A percentile compares a stretch with the other conserved stretches of the same genome.
Evolutionary conservation across 2,113 vertebrate genomes (phyloP).

Genomic region (Aythya baeri): DNA sequence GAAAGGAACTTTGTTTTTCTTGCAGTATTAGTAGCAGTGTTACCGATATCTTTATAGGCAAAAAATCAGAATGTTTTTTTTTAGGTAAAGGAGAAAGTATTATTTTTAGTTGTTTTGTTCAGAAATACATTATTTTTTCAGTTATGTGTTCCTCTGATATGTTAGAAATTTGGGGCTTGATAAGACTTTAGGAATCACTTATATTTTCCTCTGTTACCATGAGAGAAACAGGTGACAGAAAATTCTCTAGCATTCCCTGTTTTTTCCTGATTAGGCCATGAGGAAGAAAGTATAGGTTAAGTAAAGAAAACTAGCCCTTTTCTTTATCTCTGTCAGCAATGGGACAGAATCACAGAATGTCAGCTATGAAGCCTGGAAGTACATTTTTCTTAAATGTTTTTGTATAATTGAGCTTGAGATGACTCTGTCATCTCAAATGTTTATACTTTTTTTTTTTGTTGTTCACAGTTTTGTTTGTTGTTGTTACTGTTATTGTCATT

Average conservation of each 20-base stretch:
- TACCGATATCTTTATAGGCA: background rate
- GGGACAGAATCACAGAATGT: background rate
- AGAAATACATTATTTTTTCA: background rate
- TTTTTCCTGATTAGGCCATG: background rate
- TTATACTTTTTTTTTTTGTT: background rate
- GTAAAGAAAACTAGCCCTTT: background rate
- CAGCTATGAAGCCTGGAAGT: background rate
- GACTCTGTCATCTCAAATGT: background rate
- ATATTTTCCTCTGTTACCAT: background rate
- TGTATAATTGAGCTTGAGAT: background rate
- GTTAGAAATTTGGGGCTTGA: background rate
- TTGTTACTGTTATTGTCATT: background rate
- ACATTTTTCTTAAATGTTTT: background rate
- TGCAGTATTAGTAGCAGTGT: background rate
- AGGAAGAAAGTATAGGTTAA: background rate
- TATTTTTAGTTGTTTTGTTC: background rate
- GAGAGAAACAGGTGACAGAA: background rate
- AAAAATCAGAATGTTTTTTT: background rate
- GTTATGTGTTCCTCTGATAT: background rate
- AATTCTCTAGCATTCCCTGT: background rate
- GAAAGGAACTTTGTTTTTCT: background rate
- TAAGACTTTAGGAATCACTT: background rate
- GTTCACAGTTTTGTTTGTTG: background rate
- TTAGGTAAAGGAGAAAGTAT: background rate
- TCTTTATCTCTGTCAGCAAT: background rate